Conservation (phyloP, 1,140 invertebrate species). For the Tetramorium simillimum region DNA sequence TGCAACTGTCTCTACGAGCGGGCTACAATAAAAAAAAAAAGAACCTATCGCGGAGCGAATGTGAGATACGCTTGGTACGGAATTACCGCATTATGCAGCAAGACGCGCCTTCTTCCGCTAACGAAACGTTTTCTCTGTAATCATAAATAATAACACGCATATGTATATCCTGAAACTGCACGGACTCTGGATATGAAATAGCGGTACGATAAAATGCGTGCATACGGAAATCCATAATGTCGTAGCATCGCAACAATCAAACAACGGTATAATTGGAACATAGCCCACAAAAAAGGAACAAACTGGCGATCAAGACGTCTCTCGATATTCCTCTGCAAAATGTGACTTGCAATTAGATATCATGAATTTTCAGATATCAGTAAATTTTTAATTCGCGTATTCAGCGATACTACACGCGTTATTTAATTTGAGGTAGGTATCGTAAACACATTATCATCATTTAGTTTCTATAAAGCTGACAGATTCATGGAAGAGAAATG, state of each 20-base stretch:
- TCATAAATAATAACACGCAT: constrained; percentile 48
- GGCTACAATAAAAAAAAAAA: background rate
- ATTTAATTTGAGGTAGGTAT: background rate
- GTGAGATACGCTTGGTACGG: background rate
- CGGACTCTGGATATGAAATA: constrained; percentile 22
- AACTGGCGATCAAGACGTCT: background rate
- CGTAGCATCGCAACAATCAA: constrained; percentile 8
- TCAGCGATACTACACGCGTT: background rate
- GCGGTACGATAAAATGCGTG: constrained; percentile 22
- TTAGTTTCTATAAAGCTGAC: background rate
- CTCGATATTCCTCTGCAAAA: background rate
- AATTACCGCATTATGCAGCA: constrained; percentile 33
- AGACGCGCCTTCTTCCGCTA: constrained; percentile 52
- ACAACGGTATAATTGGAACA: constrained; percentile 30
- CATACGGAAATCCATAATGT: constrained; percentile 23
- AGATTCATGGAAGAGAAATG: background rate
- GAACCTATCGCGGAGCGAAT: background rate
- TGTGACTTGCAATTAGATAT: background rate
- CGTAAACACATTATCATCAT: background rate
- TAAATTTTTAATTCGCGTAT: background rate
- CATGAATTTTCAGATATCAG: background rate
- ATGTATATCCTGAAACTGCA: constrained; percentile 41
- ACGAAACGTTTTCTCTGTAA: constrained; percentile 51
- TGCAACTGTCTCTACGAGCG: background rate
- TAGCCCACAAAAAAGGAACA: background rate